These are phyloP conservation scores for Hippopotamyrus pictus DNA, from an alignment of 2,797 vertebrate genomes.

Conservation along the genomic window DNA sequence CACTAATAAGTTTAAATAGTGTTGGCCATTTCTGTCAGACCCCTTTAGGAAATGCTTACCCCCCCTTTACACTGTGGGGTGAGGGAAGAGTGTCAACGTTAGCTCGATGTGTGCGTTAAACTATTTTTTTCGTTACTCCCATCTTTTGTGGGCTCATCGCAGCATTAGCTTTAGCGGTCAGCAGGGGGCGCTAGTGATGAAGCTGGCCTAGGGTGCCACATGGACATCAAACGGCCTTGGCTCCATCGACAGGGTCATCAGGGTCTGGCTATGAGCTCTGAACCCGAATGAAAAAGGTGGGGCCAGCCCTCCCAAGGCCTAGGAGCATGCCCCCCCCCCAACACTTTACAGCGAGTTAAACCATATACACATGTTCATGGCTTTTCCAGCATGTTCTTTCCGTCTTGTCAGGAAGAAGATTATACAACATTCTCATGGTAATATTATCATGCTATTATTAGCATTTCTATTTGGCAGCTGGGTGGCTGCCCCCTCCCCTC, in stretches of 20 bases:
- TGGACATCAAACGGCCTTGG: background rate
- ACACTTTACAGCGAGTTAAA: background rate
- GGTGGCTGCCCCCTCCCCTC: background rate
- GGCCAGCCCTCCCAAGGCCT: background rate
- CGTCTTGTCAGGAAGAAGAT: background rate
- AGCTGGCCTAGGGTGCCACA: background rate
- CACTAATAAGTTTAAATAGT: background rate
- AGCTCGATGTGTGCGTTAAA: background rate
- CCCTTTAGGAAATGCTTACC: background rate
- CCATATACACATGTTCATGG: background rate
- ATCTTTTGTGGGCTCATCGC: background rate
- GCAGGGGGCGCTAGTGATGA: background rate
- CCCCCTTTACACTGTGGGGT: background rate
- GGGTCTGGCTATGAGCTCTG: background rate
- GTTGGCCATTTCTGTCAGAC: background rate
- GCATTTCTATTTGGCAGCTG: background rate
- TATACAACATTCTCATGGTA: background rate
- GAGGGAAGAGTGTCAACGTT: background rate
- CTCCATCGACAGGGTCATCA: background rate
- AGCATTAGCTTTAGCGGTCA: background rate
- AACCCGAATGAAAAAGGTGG: background rate
- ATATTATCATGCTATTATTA: constrained; percentile 7
- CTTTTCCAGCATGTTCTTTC: background rate
- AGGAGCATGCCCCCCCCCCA: background rate
- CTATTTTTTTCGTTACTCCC: background rate